Base-by-base conservation (phyloP, 2,888 invertebrate species). In the Heliconius hortense region DNA sequence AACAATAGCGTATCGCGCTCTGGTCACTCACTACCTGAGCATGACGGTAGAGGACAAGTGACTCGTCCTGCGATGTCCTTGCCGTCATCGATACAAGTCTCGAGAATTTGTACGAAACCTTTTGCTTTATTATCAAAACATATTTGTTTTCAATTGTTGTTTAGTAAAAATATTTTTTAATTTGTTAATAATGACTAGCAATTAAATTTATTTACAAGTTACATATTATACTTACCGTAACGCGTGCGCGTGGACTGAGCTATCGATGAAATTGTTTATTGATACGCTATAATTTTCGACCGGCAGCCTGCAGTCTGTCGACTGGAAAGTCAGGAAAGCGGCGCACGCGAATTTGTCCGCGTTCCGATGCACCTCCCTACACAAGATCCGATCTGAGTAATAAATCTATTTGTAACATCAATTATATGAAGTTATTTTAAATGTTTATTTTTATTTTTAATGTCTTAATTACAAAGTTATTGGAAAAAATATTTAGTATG, bases 1-100 rank as follows among this genome's bases (percentile, higher is more conserved):
- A 93, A 94, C 93, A 93, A 94, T 94, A 90, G 88, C 89, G 90
- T 90, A 91, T 90, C 89, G 90, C 91, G 90, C 89, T 89, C 87
- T 89, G 89, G 88, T 84, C 86, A 91, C 93, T 84, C 86, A 91
- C 93, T 93, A 93, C 93, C 93, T 93, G 93, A 91, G 90, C 89
- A 88, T 89, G 90, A 89, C 91, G 88, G 86, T 84, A 89, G 90
- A 91, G 91, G 93, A 91, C 92, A 88, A 86, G 85, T 89, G 87
- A 89, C 85, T 89, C 88, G 91, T 90, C 91, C 89, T 87, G 89
- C 84, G 82, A 82, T 90, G 93, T 92, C 93, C 93, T 92, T 92
- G 90, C 81, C 84, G 82, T 81, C 82, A 83, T 80, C 83, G 80
- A 79, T 84, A 85, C 85, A 84, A 86, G 82, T 84, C 85, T 86